A percentile compares a stretch with the other conserved stretches of the same genome.
phyloP scores from a whole-genome alignment of 2,797 vertebrate genomes.

The Sebastes cheni region DNA sequence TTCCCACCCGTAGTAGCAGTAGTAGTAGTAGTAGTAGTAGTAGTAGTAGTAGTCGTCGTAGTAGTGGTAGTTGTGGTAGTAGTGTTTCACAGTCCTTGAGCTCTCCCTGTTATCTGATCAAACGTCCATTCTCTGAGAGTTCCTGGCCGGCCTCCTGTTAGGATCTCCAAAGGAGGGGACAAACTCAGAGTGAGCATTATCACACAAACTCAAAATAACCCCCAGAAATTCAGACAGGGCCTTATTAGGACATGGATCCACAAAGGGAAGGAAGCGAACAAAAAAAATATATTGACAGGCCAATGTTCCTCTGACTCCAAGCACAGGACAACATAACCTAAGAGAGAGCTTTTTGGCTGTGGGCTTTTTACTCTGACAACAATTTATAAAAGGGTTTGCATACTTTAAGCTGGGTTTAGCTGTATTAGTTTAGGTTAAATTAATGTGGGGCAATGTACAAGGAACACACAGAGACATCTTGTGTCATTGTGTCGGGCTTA shows the following conservation, averaged over 20 bases:
- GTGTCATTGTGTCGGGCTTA: conserved; percentile 42
- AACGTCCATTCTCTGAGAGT: conserved; percentile 59
- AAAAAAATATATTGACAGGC: conserved; percentile 89
- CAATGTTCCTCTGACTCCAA: conserved; percentile 78
- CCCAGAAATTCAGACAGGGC: conserved; percentile 91
- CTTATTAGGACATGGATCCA: conserved; percentile 96
- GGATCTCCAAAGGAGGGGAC: conserved; percentile 77
- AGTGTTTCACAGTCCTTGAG: conserved; percentile 22
- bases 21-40: neutral
- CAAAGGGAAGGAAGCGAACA: conserved; percentile 85
- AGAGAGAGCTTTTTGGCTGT: conserved; percentile 37
- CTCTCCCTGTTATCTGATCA: conserved; percentile 65
- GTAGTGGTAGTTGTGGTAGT: neutral
- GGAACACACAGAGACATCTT: conserved; percentile 18
- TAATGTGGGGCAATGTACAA: conserved; percentile 19
- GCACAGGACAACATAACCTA: conserved; percentile 73
- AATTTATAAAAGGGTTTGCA: conserved; percentile 22
- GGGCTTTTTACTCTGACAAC: conserved; percentile 30
- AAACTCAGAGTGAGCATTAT: conserved; percentile 86
- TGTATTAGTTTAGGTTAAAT: conserved; percentile 41
- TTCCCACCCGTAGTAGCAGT: neutral
- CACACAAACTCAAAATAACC: conserved; percentile 96
- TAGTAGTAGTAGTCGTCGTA: neutral
- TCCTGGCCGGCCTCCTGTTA: conserved; percentile 69
- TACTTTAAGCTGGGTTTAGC: conserved; percentile 13